A percentile compares a stretch with the other conserved stretches of the same genome.
phyloP scores from a whole-genome alignment of 2,888 invertebrate genomes.

The Limenitis camilla region DNA sequence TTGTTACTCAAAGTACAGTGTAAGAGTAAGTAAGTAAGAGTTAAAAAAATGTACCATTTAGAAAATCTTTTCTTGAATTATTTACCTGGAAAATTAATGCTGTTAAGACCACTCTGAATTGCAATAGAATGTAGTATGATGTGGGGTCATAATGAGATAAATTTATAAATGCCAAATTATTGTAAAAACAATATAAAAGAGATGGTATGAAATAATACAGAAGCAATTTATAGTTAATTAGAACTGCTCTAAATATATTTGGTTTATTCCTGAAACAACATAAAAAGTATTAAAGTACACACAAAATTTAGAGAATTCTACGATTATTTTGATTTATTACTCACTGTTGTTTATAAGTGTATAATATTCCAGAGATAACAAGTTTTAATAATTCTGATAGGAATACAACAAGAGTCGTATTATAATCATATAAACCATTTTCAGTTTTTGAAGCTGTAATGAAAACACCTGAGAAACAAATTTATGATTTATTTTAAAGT shows the following conservation, averaged over 20 bases:
- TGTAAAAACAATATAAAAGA: constrained; percentile 93
- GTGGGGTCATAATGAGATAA: constrained; percentile 94
- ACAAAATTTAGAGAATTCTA: not conserved
- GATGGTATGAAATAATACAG: constrained; percentile 92
- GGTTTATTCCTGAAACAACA: constrained; percentile 76
- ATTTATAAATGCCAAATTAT: constrained; percentile 94
- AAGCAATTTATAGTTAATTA: constrained; percentile 78
- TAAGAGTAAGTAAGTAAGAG: too few relatives aligned
- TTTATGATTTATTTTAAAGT: constrained; percentile 9
- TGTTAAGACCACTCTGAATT: constrained; percentile 93
- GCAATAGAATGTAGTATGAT: constrained; percentile 91
- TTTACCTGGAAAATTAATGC: constrained; percentile 92
- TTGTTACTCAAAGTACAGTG: too few relatives aligned
- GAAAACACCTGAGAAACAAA: constrained; percentile 82
- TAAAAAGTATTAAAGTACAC: not conserved
- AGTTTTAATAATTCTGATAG: constrained; percentile 91
- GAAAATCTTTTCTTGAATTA: too few relatives aligned
- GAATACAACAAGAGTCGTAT: constrained; percentile 90
- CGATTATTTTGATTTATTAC: constrained; percentile 26
- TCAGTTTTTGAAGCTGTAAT: constrained; percentile 91
- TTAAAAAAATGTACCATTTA: too few relatives aligned
- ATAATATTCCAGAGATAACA: constrained; percentile 80
- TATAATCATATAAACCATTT: constrained; percentile 88
- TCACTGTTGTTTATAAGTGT: constrained; percentile 74
- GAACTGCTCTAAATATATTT: constrained; percentile 72